Evolutionary conservation across 2,113 vertebrate genomes (phyloP).

Genomic region (Protobothrops mucrosquamatus): DNA sequence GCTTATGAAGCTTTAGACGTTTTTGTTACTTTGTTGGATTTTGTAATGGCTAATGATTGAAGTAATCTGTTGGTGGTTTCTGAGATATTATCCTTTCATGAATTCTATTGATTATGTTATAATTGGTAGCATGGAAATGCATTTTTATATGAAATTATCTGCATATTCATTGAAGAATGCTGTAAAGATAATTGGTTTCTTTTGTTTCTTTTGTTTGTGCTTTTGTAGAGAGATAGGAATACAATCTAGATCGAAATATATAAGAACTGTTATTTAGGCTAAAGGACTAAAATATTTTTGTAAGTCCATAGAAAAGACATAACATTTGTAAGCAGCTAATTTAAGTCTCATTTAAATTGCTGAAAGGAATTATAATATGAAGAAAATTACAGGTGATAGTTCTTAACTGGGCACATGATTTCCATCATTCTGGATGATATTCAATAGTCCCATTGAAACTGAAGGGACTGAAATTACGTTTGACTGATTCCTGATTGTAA

Average conservation of each 20-base stretch:
- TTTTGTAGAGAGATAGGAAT: background rate
- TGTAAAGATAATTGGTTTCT: background rate
- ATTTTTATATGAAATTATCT: background rate
- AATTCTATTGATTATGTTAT: background rate
- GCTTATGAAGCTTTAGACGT: background rate
- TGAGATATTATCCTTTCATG: background rate
- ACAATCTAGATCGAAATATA: background rate
- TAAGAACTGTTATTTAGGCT: background rate
- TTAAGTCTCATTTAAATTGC: background rate
- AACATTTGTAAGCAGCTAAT: too few relatives aligned
- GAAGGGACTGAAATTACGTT: background rate
- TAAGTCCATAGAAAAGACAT: too few relatives aligned
- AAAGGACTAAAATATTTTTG: too few relatives aligned
- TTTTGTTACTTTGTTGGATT: background rate
- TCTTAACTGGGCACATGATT: too few relatives aligned
- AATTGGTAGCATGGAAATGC: background rate
- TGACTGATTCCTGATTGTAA: background rate
- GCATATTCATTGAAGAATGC: background rate
- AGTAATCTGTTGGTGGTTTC: background rate
- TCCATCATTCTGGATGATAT: too few relatives aligned
- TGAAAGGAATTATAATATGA: too few relatives aligned
- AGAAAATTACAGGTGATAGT: too few relatives aligned
- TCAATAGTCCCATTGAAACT: too few relatives aligned
- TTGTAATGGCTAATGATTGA: background rate
- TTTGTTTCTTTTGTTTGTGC: background rate